Percentiles rank a stretch among this genome's conserved stretches.
Evolutionary conservation across 2,113 vertebrate genomes (phyloP).

Genomic region (Solenodon paradoxus): DNA sequence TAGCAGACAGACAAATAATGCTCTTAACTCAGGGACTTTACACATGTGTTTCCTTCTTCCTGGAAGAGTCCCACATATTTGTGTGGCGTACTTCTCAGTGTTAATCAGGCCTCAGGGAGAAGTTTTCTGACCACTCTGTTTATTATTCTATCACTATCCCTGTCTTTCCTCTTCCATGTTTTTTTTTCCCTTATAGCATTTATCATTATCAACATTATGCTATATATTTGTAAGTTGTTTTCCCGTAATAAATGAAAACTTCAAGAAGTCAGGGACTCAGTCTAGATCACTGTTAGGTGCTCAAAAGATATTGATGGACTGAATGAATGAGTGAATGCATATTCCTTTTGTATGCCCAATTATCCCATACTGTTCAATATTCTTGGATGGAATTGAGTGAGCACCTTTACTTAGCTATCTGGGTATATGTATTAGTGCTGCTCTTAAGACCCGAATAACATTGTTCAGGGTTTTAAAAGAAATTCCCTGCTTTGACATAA

Average conservation of each 20-base stretch:
- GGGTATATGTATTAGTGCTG: neutral
- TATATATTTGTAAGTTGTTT: neutral
- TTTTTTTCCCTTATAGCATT: no score
- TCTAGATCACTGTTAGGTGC: neutral
- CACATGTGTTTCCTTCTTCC: neutral
- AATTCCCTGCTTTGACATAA: neutral
- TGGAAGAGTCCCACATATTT: neutral
- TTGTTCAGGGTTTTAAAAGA: neutral
- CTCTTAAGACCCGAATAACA: neutral
- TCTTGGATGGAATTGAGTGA: neutral
- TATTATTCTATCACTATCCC: neutral
- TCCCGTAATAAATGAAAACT: neutral
- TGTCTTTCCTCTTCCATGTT: neutral
- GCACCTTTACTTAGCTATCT: neutral
- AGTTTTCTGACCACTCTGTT: neutral
- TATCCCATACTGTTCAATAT: neutral
- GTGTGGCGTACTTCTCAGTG: neutral
- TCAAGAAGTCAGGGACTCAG: neutral
- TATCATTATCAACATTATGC: neutral
- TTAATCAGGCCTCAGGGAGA: neutral
- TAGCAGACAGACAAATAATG: neutral
- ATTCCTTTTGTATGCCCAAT: neutral
- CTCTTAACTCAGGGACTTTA: neutral
- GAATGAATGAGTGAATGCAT: neutral
- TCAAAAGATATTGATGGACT: neutral